Conservation (phyloP, 2,113 vertebrate species). For the Microcebus ravelobensis region DNA sequence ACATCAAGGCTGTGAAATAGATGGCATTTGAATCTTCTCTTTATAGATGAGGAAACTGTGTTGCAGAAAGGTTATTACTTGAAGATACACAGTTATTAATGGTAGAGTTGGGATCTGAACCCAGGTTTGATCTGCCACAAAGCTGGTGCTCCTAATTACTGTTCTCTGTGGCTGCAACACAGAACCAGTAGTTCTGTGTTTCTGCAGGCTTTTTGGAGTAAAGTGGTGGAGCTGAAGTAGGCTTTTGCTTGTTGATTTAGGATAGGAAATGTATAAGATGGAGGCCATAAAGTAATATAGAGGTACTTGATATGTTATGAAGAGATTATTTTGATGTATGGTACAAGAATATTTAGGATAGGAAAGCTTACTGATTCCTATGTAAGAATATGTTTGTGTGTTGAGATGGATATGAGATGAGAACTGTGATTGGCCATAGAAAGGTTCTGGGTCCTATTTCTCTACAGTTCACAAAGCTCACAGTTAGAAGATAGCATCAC, state of each 20-base stretch:
- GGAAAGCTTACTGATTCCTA: background rate
- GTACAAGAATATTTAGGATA: background rate
- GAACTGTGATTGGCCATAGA: background rate
- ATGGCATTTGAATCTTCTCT: background rate
- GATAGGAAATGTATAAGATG: background rate
- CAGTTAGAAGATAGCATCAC: background rate
- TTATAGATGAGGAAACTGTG: background rate
- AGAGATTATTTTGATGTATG: background rate
- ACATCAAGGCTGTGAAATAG: background rate
- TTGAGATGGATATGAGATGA: background rate
- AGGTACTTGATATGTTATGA: background rate
- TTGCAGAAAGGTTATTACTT: background rate
- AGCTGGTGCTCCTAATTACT: background rate
- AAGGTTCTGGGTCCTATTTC: constrained; percentile 5
- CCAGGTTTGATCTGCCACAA: background rate
- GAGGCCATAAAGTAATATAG: background rate
- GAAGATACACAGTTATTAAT: background rate
- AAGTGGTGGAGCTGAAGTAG: background rate
- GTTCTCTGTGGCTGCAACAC: background rate
- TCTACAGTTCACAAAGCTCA: background rate
- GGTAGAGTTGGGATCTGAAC: background rate
- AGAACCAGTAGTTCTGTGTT: background rate
- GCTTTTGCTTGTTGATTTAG: constrained; percentile 43
- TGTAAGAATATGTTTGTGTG: background rate
- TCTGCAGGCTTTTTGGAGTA: background rate